These are phyloP conservation scores for Crenuchus spilurus DNA, from an alignment of 2,797 vertebrate genomes.

Conservation along the genomic window DNA sequence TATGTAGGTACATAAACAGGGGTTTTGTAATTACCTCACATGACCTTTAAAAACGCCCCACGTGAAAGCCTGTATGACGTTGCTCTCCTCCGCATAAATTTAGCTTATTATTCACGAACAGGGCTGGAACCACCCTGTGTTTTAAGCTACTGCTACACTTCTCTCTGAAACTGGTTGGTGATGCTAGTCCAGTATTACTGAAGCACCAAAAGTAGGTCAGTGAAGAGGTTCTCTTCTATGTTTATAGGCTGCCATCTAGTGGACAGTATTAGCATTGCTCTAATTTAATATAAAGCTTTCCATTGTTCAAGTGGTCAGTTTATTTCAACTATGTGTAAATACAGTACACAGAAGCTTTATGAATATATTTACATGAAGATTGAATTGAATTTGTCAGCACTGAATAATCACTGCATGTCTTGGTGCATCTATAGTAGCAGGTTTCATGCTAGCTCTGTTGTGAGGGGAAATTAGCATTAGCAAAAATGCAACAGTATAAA, in stretches of 20 bases:
- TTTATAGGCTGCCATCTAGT: constrained; percentile 48
- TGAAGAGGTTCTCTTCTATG: not conserved
- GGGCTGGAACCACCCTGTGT: not conserved
- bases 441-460: not conserved
- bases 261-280: not conserved
- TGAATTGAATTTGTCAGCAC: too few relatives aligned
- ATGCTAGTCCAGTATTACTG: not conserved
- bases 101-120: not conserved
- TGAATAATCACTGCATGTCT: too few relatives aligned
- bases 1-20: not conserved
- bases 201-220: constrained; percentile 41
- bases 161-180: not conserved
- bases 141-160: not conserved
- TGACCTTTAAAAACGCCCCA: constrained; percentile 12
- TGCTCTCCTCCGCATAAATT: not conserved
- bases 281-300: not conserved
- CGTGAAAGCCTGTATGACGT: not conserved
- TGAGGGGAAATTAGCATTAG: too few relatives aligned
- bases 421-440: not conserved
- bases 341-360: too few relatives aligned
- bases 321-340: too few relatives aligned
- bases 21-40: not conserved
- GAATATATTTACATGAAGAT: too few relatives aligned
- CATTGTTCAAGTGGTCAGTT: too few relatives aligned
- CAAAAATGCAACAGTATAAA: too few relatives aligned